A percentile compares a stretch with the other conserved stretches of the same genome.
These are phyloP conservation scores for Auanema freiburgensis DNA, from an alignment of 2,888 invertebrate genomes.

Conservation along the genomic window DNA sequence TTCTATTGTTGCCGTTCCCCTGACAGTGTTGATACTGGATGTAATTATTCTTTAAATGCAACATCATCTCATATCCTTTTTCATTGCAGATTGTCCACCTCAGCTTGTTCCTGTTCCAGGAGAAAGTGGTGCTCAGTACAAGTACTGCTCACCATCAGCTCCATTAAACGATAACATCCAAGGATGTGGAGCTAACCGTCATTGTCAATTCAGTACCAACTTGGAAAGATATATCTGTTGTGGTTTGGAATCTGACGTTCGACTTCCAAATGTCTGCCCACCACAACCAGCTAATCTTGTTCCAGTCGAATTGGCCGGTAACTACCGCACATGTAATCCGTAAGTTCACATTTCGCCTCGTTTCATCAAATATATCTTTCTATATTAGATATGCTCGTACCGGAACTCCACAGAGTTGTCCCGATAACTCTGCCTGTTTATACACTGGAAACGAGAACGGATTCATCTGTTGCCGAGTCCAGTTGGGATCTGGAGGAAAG, in stretches of 20 bases:
- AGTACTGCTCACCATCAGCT: constrained; percentile 61
- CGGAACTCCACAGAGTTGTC: constrained; percentile 59
- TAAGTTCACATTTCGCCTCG: constrained; percentile 13
- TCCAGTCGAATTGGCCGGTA: constrained; percentile 61
- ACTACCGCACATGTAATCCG: constrained; percentile 48
- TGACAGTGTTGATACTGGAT: constrained; percentile 61
- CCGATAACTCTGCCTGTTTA: constrained; percentile 59
- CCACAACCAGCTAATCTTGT: constrained; percentile 63
- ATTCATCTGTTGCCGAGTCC: constrained; percentile 63
- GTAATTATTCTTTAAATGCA: constrained; percentile 25
- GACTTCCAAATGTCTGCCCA: constrained; percentile 62
- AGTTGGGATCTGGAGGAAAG: constrained; percentile 45
- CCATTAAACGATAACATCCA: constrained; percentile 61
- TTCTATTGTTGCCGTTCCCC: constrained; percentile 64
- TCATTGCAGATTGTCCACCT: constrained; percentile 58
- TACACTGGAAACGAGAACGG: constrained; percentile 62
- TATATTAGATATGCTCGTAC: constrained; percentile 49
- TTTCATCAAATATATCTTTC: neutral
- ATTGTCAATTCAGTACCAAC: constrained; percentile 61
- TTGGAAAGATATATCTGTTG: constrained; percentile 61
- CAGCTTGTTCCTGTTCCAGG: constrained; percentile 63
- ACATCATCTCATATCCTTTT: neutral
- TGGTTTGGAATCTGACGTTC: constrained; percentile 60
- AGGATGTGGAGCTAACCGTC: constrained; percentile 61
- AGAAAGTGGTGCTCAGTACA: constrained; percentile 59